Percentiles rank a stretch among this genome's conserved stretches.
These are phyloP conservation scores for Tachycineta bicolor DNA, from an alignment of 2,113 vertebrate species.

Conservation along the genomic window DNA sequence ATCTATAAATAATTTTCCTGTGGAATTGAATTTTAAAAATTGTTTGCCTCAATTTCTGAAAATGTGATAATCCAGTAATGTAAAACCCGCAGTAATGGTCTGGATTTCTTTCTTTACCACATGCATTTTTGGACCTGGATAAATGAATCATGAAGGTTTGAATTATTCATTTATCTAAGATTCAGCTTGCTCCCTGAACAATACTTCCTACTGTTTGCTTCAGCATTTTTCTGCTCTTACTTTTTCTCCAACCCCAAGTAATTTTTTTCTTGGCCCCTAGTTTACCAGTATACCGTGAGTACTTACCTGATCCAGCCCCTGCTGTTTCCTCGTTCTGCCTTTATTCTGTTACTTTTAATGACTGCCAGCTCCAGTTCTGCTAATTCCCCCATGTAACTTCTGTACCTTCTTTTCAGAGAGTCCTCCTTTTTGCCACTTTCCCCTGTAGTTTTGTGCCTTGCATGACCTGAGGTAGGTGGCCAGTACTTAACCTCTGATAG, in stretches of 20 bases:
- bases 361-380: background rate
- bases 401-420: background rate
- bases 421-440: background rate
- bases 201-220: background rate
- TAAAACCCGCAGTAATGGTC: background rate
- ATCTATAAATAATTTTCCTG: background rate
- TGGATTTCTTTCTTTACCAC: background rate
- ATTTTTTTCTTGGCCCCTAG: background rate
- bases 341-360: background rate
- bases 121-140: background rate
- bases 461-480: background rate
- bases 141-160: background rate
- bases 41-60: rapidly evolving
- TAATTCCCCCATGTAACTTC: background rate
- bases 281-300: background rate
- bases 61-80: background rate
- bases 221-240: background rate
- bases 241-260: background rate
- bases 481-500: background rate
- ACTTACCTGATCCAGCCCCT: background rate
- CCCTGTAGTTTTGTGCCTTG: background rate
- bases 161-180: background rate
- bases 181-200: background rate
- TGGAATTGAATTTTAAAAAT: background rate
- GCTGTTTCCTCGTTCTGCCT: background rate